Conservation (phyloP, 2,113 vertebrate genomes). For the Lates calcarifer region DNA sequence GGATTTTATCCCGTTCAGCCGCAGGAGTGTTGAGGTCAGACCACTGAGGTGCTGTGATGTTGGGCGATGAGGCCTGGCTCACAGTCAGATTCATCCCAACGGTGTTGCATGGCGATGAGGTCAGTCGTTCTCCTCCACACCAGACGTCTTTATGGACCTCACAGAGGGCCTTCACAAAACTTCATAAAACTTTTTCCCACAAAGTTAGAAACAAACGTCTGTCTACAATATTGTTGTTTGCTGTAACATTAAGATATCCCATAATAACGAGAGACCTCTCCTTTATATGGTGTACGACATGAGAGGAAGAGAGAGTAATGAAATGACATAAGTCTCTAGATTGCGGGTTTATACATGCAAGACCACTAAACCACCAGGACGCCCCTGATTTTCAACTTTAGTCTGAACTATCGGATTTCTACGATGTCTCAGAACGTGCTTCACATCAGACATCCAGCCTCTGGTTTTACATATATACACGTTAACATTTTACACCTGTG, state of each 20-base stretch:
- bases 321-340: background rate
- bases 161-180: no score
- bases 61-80: background rate
- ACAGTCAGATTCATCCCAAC: background rate
- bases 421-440: background rate
- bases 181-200: no score
- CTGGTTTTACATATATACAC: background rate
- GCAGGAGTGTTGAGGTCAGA: background rate
- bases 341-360: background rate
- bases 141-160: background rate
- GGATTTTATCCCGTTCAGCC: background rate
- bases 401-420: background rate
- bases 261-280: background rate
- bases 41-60: no score
- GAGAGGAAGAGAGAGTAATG: background rate
- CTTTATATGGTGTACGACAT: background rate
- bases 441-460: background rate
- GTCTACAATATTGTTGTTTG: no score
- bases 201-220: no score
- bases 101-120: background rate
- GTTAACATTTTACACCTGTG: no score
- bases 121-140: background rate
- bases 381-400: background rate
- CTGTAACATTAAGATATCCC: background rate
- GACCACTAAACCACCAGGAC: background rate